Evolutionary conservation across 2,888 invertebrate species (phyloP), one percentile per base, ranked within the genome.

Genomic region (Mythimna loreyi): DNA sequence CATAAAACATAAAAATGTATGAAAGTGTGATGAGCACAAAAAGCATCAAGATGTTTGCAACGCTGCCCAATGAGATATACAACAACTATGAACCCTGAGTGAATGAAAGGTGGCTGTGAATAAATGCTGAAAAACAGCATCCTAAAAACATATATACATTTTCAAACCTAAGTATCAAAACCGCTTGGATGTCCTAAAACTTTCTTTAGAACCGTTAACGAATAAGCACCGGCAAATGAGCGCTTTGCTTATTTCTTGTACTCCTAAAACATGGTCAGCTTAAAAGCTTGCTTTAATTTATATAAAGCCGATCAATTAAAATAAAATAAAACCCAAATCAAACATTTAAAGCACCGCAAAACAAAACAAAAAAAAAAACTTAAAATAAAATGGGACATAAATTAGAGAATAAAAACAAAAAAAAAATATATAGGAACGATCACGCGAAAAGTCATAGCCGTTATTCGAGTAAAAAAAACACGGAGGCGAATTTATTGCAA

Each of bases 41-140:
- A 70, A 76, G 78, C 78, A 57, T 28, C 23, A 45, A 58, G 21
- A 47, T 30, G 16, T 72, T 80, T 80, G 80, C 80, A 49, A 80
- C 80, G 80, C 80, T 80, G 80, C 80, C 80, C 55, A 16, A 77
- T 75, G 69, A 64, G 45, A 9, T 33, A 47, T 30, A 57, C 25
- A 49, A 67, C 21, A 64, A 13, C 2, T 63, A 53, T 65, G 58
- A 16, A 60, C 23, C 11, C 33, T 55, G 49, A 67, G 40, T 52
- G 58, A 60, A 64, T 69, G 67, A 67, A 57, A 55, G 62, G 75
- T 83, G 82, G 83, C 74, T 75, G 73, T 59, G 59, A 69, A 52
- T 21, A 53, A 65, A 67, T 36, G 25, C 36, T 53, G 13, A 8
- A 16, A 33, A 28, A 2, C 25, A 58, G 50, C 16, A 49, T 9